Conservation (phyloP, 2,113 vertebrate genomes). For the Cervus canadensis region DNA sequence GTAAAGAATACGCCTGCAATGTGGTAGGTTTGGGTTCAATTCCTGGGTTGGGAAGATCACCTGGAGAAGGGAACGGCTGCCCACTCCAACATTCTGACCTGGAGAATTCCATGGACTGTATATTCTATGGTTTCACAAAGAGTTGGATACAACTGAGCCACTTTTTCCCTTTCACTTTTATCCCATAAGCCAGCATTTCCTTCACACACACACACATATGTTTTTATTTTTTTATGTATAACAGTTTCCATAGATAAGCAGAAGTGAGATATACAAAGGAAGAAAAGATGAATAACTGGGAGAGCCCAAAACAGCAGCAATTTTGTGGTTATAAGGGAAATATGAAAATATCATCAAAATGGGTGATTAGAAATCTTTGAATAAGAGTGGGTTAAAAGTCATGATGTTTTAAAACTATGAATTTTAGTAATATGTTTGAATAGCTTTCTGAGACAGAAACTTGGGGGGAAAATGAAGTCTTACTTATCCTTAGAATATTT, state of each 20-base stretch:
- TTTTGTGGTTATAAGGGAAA: background rate
- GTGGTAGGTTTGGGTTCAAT: background rate
- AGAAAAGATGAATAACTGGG: background rate
- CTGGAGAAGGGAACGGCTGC: background rate
- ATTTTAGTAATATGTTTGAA: background rate
- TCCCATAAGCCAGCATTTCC: background rate
- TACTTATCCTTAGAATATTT: slow-evolving; percentile 45
- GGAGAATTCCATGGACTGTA: background rate
- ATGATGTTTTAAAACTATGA: background rate
- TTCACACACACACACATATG: background rate
- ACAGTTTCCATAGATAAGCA: background rate
- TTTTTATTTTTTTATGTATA: background rate
- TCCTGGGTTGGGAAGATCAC: background rate
- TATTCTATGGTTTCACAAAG: background rate
- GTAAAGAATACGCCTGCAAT: background rate
- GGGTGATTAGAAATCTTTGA: background rate
- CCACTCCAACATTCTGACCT: background rate
- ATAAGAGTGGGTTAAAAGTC: background rate
- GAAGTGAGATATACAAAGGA: background rate
- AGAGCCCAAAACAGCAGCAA: background rate
- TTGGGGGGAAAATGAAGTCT: background rate
- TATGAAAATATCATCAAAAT: background rate
- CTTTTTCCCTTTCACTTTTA: background rate
- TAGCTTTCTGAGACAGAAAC: background rate
- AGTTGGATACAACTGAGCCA: background rate